These are phyloP conservation scores for Alexandromys fortis DNA, from an alignment of 2,113 vertebrate species.

Conservation along the genomic window DNA sequence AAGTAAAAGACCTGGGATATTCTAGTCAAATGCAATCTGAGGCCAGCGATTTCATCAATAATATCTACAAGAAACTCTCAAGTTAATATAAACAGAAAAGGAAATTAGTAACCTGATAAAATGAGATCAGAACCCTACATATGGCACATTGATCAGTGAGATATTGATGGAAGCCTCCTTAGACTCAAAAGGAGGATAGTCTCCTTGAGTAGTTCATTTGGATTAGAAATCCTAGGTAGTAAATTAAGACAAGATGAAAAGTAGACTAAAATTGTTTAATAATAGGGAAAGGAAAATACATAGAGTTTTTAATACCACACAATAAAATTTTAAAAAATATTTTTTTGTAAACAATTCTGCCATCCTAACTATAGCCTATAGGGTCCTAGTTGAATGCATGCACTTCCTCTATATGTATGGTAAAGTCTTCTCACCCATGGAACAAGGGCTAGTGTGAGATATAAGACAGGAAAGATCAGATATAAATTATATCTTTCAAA, in stretches of 20 bases:
- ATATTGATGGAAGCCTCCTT: background rate
- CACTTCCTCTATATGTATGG: background rate
- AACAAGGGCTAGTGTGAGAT: background rate
- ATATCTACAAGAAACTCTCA: background rate
- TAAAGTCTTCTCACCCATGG: too few species aligned
- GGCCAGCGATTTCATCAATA: background rate
- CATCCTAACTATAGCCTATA: background rate
- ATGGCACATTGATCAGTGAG: background rate
- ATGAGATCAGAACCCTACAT: background rate
- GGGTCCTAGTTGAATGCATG: background rate
- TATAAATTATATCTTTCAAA: background rate
- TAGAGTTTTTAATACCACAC: background rate
- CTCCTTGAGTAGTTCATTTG: background rate
- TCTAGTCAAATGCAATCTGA: background rate
- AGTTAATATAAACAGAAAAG: slow-evolving; percentile 14
- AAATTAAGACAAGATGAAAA: background rate
- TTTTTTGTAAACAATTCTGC: background rate
- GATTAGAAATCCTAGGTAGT: background rate
- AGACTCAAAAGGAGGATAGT: background rate
- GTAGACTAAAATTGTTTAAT: background rate
- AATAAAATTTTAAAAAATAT: background rate
- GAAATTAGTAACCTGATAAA: background rate
- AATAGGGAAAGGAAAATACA: background rate
- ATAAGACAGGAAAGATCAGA: background rate
- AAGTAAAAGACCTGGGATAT: background rate